Evolutionary conservation across 2,113 vertebrate genomes (phyloP).

Genomic region (Equus quagga): DNA sequence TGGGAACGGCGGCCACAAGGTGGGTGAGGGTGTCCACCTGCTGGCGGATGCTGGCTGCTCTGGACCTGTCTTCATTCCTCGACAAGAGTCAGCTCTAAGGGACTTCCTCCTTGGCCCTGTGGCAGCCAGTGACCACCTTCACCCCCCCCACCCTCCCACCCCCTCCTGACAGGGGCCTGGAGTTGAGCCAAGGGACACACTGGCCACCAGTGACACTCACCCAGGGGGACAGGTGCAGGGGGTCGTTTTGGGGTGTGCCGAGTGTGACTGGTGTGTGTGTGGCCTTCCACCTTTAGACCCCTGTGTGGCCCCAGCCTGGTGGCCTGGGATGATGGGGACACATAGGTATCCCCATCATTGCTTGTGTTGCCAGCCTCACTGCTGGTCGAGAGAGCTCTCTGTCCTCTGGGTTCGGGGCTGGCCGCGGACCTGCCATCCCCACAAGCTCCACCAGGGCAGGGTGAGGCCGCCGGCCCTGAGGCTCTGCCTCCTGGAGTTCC

Average conservation of each 20-base stretch:
- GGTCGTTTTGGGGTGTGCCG: neutral
- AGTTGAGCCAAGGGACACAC: neutral
- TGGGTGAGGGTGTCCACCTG: neutral
- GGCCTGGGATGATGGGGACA: accelerated
- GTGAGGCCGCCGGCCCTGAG: neutral
- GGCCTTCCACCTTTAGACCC: neutral
- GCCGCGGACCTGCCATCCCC: neutral
- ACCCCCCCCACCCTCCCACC: accelerated
- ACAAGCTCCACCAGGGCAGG: neutral
- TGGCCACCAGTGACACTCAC: neutral
- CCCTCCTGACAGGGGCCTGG: neutral
- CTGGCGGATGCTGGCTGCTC: accelerated
- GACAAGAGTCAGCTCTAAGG: no score
- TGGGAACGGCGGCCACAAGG: accelerated
- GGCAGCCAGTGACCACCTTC: no score
- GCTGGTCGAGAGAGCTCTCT: no score
- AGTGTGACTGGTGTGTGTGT: accelerated
- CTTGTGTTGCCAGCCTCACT: neutral
- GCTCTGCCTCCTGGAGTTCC: neutral
- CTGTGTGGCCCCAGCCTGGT: neutral
- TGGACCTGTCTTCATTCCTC: accelerated
- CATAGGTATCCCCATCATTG: neutral
- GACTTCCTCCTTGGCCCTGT: neutral
- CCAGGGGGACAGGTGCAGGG: accelerated
- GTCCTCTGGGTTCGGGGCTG: neutral